phyloP scores from a whole-genome alignment of 2,797 vertebrate species.

The Macrochelys suwanniensis region DNA sequence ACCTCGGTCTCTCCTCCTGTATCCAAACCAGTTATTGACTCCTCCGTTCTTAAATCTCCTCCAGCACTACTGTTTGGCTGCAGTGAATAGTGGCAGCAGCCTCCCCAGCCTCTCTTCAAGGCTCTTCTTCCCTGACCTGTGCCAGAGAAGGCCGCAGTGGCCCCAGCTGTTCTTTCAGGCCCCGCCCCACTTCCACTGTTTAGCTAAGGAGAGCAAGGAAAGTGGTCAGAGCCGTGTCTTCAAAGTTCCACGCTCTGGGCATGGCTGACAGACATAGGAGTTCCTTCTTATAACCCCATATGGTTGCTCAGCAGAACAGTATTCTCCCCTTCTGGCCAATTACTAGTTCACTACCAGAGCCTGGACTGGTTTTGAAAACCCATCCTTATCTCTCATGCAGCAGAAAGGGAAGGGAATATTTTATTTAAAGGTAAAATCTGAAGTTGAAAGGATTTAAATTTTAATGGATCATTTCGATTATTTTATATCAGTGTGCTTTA shows the following conservation, averaged over 20 bases:
- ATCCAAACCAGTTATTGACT: neutral
- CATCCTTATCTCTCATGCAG: no score
- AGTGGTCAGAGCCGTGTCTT: neutral
- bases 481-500: neutral
- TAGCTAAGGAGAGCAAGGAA: no score
- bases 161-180: accelerated
- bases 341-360: no score
- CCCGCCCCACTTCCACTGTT: no score
- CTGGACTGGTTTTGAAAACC: neutral
- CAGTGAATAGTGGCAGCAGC: neutral
- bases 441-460: neutral
- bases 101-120: no score
- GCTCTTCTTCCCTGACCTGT: neutral
- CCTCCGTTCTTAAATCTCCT: neutral
- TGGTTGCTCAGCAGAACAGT: neutral
- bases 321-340: neutral
- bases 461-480: neutral
- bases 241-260: accelerated
- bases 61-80: neutral
- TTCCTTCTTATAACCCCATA: neutral
- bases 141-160: neutral
- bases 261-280: neutral
- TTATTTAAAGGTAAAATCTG: neutral
- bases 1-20: no score
- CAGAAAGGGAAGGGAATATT: neutral